Evolutionary conservation across 2,888 invertebrate genomes (phyloP), one percentile per base, ranked within the genome.

Genomic region (Toxonevra muliebris): DNA sequence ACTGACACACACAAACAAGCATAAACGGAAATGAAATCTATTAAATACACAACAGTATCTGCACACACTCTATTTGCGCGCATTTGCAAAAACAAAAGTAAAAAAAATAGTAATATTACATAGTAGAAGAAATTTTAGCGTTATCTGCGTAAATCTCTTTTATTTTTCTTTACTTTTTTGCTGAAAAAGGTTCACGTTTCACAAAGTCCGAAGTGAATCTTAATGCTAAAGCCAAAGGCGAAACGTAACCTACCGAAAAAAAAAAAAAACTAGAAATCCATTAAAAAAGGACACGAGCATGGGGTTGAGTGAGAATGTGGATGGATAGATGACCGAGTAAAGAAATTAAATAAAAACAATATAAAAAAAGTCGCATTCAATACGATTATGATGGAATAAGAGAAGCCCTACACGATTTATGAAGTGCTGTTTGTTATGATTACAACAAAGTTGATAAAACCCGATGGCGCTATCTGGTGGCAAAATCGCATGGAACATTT

Each of bases 191-290:
- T 45, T 11, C 40, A 17, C 19, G 40, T 41, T 50, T 8, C 11
- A 19, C 13, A 30, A 45, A 30, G 9, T 13, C 42, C 42, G 10
- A 2, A 42, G 13, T 62, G 2, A 5, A 41, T 17, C 40, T 54
- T 55, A 64, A 40, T 64, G 64, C 13, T 17, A 15, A 64, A 64
- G 57, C 15, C 64, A 57, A 57, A 64, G 4, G 48, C 48, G 50
- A 57, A 57, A 40, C 11, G 43, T 15, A 52, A 13, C 9, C 59
- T 30, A 43, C 9, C 43, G 30, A 45, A 43, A 68, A 61, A 69
- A 65, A n/a, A 61, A 57, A 61, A 57, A 20, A 60, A 65, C 61
- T 61, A 61, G 53, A 64, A 69, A 64, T 57, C 66, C 58, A 69
- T 69, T 58, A 61, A 64, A 64, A 65, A 69, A 42, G 48, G 64